These are phyloP conservation scores for Ichneumoninae sp. DNA, from an alignment of 2,888 invertebrate genomes.

Conservation along the genomic window DNA sequence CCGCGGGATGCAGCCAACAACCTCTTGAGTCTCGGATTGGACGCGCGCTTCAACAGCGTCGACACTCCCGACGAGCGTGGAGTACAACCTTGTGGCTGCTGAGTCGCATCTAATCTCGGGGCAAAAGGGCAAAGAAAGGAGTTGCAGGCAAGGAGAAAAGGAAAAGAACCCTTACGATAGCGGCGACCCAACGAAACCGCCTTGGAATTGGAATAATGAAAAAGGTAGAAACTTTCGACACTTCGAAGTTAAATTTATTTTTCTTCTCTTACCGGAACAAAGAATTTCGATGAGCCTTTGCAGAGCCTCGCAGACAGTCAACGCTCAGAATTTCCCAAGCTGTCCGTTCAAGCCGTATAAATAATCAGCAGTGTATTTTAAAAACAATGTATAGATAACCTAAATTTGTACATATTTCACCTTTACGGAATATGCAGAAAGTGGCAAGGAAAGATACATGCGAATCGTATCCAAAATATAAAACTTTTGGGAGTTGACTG, in stretches of 20 bases:
- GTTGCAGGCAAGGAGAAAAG: conserved; percentile 23
- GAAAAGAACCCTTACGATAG: conserved; percentile 25
- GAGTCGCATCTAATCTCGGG: conserved; percentile 35
- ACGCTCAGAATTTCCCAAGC: background rate
- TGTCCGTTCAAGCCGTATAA: background rate
- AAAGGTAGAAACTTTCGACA: background rate
- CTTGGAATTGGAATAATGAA: background rate
- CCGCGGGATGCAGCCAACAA: conserved; percentile 77
- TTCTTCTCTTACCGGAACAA: background rate
- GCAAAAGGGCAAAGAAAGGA: conserved; percentile 43
- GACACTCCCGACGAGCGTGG: conserved; percentile 54
- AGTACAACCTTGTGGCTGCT: conserved; percentile 14
- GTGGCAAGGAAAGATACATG: too few relatives aligned
- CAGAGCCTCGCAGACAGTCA: background rate
- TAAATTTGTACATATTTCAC: too few relatives aligned
- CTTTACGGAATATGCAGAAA: too few relatives aligned
- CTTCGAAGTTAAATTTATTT: background rate
- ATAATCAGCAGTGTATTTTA: too few relatives aligned
- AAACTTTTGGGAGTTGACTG: too few relatives aligned
- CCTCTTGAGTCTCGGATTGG: conserved; percentile 72
- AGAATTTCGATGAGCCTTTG: background rate
- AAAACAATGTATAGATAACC: too few relatives aligned
- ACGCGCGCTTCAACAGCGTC: conserved; percentile 16
- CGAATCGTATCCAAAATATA: too few relatives aligned
- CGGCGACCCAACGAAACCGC: background rate